Evolutionary conservation across 2,888 invertebrate genomes (phyloP), one percentile per base, ranked within the genome.

Genomic region (Pteria penguin): DNA sequence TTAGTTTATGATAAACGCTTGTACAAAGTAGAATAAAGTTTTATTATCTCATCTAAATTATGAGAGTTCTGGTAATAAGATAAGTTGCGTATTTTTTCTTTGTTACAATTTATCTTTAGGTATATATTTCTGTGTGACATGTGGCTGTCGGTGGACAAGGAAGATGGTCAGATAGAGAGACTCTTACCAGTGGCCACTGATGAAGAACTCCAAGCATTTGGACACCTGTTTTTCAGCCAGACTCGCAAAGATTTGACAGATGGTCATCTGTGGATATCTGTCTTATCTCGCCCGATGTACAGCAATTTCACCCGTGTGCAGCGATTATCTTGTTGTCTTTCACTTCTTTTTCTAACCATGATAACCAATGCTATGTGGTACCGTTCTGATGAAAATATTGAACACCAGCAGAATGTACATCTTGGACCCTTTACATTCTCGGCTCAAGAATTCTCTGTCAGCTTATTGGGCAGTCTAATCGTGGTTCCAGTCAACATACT

Each of bases 231-330:
- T 54, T 69, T 63, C 26, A 33, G 55, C 11, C 75, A 84, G 54
- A 63, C 78, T 24, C 76, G 83, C 8, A 79, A 80, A 52, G 67
- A 82, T 80, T 86, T 81, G 66, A 83, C 89, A 0, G 92, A 93
- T 76, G 91, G 89, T 18, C 93, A 93, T 78, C 84, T 93, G 67
- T 93, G 93, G 93, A 90, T 93, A 67, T 92, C 92, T 2, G 89
- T 93, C 2, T 89, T 92, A 72, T 85, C 90, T 72, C 87, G 92
- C 26, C 91, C 92, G 22, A 88, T 89, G 0, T 84, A 89, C 8
- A 92, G 91, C 61, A 86, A 90, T 3, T 93, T 92, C 81, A 92
- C 91, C 0, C 82, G 93, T 22, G 88, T 88, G 57, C 84, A 86
- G 71, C 82, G 93, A n/a, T 86, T 91, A 1, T 89, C 90, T 1